Conservation (phyloP, 2,888 invertebrate genomes). For the Bimastos eiseni region DNA sequence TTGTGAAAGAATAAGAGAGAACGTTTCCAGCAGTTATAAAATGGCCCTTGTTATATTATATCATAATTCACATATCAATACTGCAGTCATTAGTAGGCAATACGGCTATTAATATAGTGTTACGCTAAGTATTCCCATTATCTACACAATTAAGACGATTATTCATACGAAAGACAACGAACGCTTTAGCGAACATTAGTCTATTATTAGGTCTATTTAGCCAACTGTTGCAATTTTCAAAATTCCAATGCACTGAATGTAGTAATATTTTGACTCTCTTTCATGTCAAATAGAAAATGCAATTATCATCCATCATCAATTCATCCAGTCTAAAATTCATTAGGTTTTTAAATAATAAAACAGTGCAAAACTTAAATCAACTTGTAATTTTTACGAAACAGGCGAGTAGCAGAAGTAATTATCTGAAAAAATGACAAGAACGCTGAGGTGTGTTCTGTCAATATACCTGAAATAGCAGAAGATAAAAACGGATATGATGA, state of each 20-base stretch:
- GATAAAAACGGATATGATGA: constrained; percentile 77
- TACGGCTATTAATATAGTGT: background rate
- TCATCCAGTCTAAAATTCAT: background rate
- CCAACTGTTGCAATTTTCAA: background rate
- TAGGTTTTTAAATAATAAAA: background rate
- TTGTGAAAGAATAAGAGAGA: background rate
- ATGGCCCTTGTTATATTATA: background rate
- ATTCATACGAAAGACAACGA: background rate
- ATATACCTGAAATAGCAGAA: constrained; percentile 80
- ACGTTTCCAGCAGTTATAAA: background rate
- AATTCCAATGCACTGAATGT: background rate
- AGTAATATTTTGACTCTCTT: background rate
- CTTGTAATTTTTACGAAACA: background rate
- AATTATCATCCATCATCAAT: background rate
- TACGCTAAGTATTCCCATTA: background rate
- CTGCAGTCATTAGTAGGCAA: no score
- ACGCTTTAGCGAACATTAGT: background rate
- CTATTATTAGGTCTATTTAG: background rate
- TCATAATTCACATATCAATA: background rate
- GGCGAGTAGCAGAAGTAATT: background rate
- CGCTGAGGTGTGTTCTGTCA: background rate
- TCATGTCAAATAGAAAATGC: background rate
- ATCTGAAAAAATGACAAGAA: background rate
- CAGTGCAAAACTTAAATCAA: background rate
- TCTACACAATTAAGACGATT: background rate